A percentile compares a stretch with the other conserved stretches of the same genome.
Conservation (phyloP, 2,797 vertebrate species). For the Anabas testudineus region DNA sequence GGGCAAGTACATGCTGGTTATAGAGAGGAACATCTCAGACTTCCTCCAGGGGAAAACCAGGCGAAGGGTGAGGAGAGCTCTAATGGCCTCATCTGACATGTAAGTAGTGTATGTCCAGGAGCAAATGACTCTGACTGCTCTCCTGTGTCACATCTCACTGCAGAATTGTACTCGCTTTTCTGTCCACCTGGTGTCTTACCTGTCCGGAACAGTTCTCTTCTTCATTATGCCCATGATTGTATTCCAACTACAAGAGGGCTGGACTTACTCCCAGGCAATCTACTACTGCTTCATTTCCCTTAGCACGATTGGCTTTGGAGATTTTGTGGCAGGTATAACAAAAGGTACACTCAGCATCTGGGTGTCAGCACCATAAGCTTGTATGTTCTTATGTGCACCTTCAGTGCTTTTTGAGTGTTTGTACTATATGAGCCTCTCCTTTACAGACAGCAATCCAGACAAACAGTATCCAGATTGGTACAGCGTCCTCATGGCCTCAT, state of each 20-base stretch:
- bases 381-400: neutral
- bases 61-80: conserved; percentile 82
- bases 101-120: neutral
- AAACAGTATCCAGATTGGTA: conserved; percentile 89
- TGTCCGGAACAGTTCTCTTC: conserved; percentile 82
- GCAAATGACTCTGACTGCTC: neutral
- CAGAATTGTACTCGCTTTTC: conserved; percentile 80
- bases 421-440: neutral
- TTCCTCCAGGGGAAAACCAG: conserved; percentile 76
- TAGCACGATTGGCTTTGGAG: conserved; percentile 95
- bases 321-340: conserved; percentile 90
- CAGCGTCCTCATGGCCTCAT: conserved; percentile 87
- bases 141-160: neutral
- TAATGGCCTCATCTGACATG: neutral
- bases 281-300: conserved; percentile 96
- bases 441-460: conserved; percentile 87
- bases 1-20: conserved; percentile 89
- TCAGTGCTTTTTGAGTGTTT: neutral
- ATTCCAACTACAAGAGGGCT: conserved; percentile 89
- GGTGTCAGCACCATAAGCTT: neutral
- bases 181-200: conserved; percentile 82
- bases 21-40: conserved; percentile 82
- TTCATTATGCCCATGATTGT: conserved; percentile 89
- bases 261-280: conserved; percentile 89
- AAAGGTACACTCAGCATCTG: neutral